Evolutionary conservation across 2,797 vertebrate genomes (phyloP).

Genomic region (Eulemur coronatus): DNA sequence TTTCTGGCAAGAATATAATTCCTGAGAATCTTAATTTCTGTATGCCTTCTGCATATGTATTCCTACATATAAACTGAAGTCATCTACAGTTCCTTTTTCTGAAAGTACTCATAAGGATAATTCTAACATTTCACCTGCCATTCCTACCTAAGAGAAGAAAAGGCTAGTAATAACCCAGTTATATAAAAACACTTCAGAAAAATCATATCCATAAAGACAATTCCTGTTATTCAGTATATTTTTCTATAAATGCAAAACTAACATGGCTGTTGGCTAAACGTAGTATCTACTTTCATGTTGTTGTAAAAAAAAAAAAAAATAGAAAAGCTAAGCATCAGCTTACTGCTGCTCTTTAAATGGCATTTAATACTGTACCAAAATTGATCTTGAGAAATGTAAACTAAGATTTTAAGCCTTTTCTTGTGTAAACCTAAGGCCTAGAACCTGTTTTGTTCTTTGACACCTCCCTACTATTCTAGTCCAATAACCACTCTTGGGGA

Average conservation of each 20-base stretch:
- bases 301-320: background rate
- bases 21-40: background rate
- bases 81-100: background rate
- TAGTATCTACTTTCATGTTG: background rate
- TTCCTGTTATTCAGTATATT: background rate
- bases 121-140: background rate
- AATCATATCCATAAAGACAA: background rate
- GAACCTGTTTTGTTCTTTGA: background rate
- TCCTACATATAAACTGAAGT: background rate
- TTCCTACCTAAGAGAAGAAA: background rate
- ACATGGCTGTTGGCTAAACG: background rate
- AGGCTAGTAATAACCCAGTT: background rate
- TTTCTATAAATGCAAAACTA: conserved; percentile 23
- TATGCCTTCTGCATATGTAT: background rate
- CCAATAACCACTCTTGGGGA: background rate
- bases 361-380: background rate
- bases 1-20: background rate
- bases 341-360: background rate
- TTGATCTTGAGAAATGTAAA: background rate
- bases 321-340: background rate
- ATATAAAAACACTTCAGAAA: conserved; percentile 8
- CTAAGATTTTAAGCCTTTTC: background rate
- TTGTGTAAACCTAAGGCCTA: background rate
- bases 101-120: background rate
- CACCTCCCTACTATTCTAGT: background rate